Evolutionary conservation across 2,113 vertebrate species (phyloP), one percentile per base, ranked within the genome.

Genomic region (Hydropotes inermis): DNA sequence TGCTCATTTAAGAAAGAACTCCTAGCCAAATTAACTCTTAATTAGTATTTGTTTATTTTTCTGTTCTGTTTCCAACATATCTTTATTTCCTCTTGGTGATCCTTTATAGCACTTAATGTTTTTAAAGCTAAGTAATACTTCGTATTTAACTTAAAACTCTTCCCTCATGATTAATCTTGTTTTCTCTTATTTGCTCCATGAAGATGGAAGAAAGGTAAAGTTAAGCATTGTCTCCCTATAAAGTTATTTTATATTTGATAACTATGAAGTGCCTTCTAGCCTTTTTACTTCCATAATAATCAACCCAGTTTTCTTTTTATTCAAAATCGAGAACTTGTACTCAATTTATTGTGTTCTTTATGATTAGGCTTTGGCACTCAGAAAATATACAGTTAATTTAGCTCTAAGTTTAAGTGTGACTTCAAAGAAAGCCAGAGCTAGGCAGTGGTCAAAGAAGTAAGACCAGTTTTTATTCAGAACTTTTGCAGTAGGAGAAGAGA

Each of bases 11-110:
- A 90, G 52, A 87, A 70, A 82, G 82, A 50, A 14, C 6, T 58
- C 50, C 30, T 96, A 85, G 33, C 55, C 85, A 89, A 25, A 27
- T 91, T 79, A 87, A 45, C 52, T 76, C 45, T 89, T 84, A 94
- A 89, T 45, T 94, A n/a, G 67, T 61, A 50, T 83, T 95, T 30
- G 60, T 67, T 92, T 67, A 45, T 45, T 94, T 97, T 91, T 60
- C n/a, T 83, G 5, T 96, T 93, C 33, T 93, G 9, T 70, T 94
- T 82, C 39, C 9, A 94, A 17, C 39, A 85, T 14, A 43, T 70
- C 36, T 83, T 96, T 61, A n/a, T 93, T 94, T 94, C 57, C n/a
- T 94, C 11, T 89, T 96, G 33, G 28, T 91, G 81, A 28, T 82
- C 28, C 55, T 60, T 96, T 67, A n/a, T 85, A 94, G 50, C 87